These are phyloP conservation scores for Caracal caracal DNA, from an alignment of 2,113 vertebrate genomes.

Conservation along the genomic window DNA sequence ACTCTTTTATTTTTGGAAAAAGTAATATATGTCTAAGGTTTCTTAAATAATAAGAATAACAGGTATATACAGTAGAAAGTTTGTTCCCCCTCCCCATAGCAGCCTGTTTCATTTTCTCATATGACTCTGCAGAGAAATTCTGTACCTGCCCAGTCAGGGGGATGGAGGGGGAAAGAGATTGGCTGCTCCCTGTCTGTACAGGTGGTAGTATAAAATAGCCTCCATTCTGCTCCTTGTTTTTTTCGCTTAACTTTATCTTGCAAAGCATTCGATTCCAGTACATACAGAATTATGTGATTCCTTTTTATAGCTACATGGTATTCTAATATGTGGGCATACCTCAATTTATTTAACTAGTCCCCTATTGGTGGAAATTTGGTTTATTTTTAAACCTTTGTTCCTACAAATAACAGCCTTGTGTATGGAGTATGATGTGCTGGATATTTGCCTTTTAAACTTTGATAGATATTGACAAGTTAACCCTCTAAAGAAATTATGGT, in stretches of 20 bases:
- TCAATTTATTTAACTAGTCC: not conserved
- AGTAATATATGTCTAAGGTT: not conserved
- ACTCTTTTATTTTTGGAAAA: not conserved
- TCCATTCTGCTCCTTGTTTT: not conserved
- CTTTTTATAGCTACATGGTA: not conserved
- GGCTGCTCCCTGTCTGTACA: not conserved
- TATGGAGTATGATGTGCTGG: not conserved
- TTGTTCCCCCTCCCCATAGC: not conserved
- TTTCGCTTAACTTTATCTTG: not conserved
- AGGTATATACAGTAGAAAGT: not conserved
- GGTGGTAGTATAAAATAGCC: not conserved
- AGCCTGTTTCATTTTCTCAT: not conserved
- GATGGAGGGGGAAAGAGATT: not conserved
- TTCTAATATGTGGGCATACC: not conserved
- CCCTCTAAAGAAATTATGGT: not conserved
- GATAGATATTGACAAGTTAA: not conserved
- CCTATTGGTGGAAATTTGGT: not conserved
- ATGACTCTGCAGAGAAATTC: not conserved
- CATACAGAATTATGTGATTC: not conserved
- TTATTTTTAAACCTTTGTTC: not conserved
- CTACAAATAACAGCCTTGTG: not conserved
- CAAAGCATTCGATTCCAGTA: not conserved
- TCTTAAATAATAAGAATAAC: not conserved
- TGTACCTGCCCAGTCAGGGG: not conserved
- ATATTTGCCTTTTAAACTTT: slow-evolving; percentile 9